These are phyloP conservation scores for Araneus ventricosus DNA, from an alignment of 1,140 invertebrate genomes.

Conservation along the genomic window DNA sequence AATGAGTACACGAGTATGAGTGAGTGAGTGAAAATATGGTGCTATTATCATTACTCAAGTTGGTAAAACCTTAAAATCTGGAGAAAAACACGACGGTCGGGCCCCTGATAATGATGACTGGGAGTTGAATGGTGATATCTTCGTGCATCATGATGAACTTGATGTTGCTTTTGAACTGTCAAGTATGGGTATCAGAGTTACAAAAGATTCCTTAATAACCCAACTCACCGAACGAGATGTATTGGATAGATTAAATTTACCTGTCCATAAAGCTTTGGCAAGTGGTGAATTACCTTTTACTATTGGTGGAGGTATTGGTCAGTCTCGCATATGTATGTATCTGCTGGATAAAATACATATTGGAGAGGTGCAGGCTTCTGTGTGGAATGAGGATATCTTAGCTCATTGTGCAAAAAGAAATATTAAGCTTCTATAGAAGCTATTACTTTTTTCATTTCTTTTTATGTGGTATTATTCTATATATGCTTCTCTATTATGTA, in stretches of 20 bases:
- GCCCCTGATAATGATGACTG: constrained; percentile 63
- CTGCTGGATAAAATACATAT: constrained; percentile 53
- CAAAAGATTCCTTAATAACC: constrained; percentile 40
- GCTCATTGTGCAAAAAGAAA: constrained; percentile 8
- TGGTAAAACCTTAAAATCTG: constrained; percentile 44
- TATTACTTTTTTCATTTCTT: background rate
- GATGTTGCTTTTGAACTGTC: constrained; percentile 37
- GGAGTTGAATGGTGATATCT: constrained; percentile 60
- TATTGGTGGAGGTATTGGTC: constrained; percentile 51
- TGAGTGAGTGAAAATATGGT: constrained; percentile 47
- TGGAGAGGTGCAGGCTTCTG: constrained; percentile 52
- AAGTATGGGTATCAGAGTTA: constrained; percentile 50
- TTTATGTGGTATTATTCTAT: too few species aligned
- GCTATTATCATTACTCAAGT: constrained; percentile 32
- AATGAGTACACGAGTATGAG: background rate
- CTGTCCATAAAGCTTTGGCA: constrained; percentile 24
- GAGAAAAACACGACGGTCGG: constrained; percentile 33
- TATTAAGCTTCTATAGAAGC: constrained; percentile 24
- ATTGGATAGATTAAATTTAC: constrained; percentile 3
- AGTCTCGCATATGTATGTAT: constrained; percentile 54
- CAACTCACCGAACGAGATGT: background rate
- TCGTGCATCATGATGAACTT: constrained; percentile 29
- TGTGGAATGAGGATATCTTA: constrained; percentile 34
- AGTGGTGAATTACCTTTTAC: constrained; percentile 38
- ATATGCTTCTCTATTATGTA: too few species aligned